Conservation (phyloP, 2,113 vertebrate species). For the Stomatorhinus ivindoensis region DNA sequence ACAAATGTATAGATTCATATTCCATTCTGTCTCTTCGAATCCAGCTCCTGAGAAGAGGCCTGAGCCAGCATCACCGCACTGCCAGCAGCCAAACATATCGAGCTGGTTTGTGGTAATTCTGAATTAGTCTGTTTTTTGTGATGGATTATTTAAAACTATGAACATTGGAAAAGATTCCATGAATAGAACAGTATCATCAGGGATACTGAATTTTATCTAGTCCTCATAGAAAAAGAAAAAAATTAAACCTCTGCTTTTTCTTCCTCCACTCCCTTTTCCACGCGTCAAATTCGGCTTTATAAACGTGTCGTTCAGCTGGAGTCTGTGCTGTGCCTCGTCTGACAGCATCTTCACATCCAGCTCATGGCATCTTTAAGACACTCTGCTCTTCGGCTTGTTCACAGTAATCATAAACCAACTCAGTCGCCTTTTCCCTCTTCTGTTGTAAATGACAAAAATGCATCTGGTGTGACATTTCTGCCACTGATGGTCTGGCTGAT, state of each 20-base stretch:
- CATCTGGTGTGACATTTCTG: slow-evolving; percentile 66
- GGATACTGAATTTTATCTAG: slow-evolving; percentile 56
- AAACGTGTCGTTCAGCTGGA: slow-evolving; percentile 60
- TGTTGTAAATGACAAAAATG: slow-evolving; percentile 54
- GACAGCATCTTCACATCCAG: slow-evolving; percentile 36
- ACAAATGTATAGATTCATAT: slow-evolving; percentile 68
- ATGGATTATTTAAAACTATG: slow-evolving; percentile 50
- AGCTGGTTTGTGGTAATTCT: slow-evolving; percentile 59
- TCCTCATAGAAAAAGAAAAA: slow-evolving; percentile 54
- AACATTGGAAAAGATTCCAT: slow-evolving; percentile 54
- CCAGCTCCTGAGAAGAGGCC: slow-evolving; percentile 52
- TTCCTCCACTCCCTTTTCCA: background rate
- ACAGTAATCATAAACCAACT: slow-evolving; percentile 51
- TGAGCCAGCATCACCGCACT: slow-evolving; percentile 51
- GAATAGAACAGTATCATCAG: slow-evolving; percentile 62
- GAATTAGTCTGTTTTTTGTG: slow-evolving; percentile 57
- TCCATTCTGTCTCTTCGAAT: slow-evolving; percentile 49
- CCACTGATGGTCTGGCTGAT: slow-evolving; percentile 77
- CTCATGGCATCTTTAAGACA: slow-evolving; percentile 46
- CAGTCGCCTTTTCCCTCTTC: slow-evolving; percentile 26
- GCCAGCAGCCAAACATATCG: slow-evolving; percentile 52
- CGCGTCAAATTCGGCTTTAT: slow-evolving; percentile 46
- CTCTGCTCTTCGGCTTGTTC: slow-evolving; percentile 51
- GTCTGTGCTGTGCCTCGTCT: slow-evolving; percentile 44
- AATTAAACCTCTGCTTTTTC: slow-evolving; percentile 45